Evolutionary conservation across 2,888 invertebrate species (phyloP).

Genomic region (Diachrysia chrysitis): DNA sequence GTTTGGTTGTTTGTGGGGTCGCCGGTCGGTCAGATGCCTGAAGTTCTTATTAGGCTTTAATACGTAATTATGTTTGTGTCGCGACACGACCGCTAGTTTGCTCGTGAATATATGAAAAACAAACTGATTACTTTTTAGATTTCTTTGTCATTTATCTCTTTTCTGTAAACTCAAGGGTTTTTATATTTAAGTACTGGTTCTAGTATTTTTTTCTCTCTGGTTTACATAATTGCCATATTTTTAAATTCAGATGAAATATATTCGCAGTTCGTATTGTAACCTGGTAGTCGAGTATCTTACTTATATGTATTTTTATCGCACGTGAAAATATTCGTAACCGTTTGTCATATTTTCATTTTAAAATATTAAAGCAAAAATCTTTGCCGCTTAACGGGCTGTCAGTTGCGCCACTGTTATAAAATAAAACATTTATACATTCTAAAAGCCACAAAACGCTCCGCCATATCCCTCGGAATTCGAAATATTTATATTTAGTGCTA

Average conservation of each 20-base stretch:
- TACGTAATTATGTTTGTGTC: background rate
- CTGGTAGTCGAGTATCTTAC: background rate
- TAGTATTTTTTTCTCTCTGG: too few relatives aligned
- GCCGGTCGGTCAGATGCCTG: background rate
- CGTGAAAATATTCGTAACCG: conserved; percentile 5
- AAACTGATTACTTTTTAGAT: background rate
- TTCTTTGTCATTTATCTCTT: background rate
- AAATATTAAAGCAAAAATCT: conserved; percentile 1
- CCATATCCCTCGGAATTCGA: conserved; percentile 54
- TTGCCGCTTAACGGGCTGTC: conserved; percentile 7
- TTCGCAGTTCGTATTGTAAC: too few relatives aligned
- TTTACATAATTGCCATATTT: too few relatives aligned
- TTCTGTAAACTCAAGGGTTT: too few relatives aligned
- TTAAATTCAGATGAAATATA: too few relatives aligned
- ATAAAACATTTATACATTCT: conserved; percentile 18
- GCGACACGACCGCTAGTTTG: background rate
- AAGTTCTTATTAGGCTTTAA: background rate
- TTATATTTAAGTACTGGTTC: too few relatives aligned
- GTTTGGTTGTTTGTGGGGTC: background rate
- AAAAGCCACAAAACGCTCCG: conserved; percentile 33
- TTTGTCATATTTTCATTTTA: background rate
- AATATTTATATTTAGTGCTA: conserved; percentile 74
- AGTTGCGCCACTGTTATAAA: conserved; percentile 7
- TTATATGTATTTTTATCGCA: background rate
- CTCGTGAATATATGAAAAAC: background rate